phyloP scores from a whole-genome alignment of 2,113 vertebrate genomes.

The Rhynchomys soricoides region DNA sequence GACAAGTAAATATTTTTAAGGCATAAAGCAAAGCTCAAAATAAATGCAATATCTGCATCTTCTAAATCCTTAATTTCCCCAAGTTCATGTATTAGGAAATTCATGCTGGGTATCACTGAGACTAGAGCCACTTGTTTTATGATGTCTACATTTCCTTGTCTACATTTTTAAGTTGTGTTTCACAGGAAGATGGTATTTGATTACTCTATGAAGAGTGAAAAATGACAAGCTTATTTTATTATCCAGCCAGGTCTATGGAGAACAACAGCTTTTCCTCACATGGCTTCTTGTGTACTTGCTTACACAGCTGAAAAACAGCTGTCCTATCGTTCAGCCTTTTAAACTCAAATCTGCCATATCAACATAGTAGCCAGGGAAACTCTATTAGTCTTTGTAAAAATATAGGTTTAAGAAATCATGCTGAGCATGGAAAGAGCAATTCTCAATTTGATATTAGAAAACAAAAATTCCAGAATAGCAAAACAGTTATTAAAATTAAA shows the following conservation, averaged over 20 bases:
- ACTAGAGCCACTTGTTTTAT: neutral
- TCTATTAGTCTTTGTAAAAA: slow-evolving; percentile 39
- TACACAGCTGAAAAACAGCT: neutral
- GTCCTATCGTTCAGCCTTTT: slow-evolving; percentile 22
- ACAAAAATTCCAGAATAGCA: too few species aligned
- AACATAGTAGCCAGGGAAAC: neutral
- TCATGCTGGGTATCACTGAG: neutral
- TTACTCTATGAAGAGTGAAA: slow-evolving; percentile 16
- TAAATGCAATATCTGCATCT: neutral
- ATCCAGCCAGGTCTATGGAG: neutral
- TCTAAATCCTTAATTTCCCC: neutral
- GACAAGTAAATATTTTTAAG: too few species aligned
- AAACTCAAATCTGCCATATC: slow-evolving; percentile 27
- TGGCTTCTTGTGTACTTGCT: slow-evolving; percentile 23
- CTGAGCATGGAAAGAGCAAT: neutral
- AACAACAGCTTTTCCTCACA: neutral
- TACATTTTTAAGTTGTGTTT: neutral
- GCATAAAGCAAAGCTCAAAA: neutral
- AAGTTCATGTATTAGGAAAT: neutral
- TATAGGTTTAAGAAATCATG: neutral
- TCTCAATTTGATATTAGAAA: too few species aligned
- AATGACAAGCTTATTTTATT: neutral
- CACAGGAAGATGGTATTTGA: neutral
- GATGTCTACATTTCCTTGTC: neutral
- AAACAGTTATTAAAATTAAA: too few species aligned